These are phyloP conservation scores for Spea hammondii DNA, from an alignment of 2,797 vertebrate genomes.

Conservation along the genomic window DNA sequence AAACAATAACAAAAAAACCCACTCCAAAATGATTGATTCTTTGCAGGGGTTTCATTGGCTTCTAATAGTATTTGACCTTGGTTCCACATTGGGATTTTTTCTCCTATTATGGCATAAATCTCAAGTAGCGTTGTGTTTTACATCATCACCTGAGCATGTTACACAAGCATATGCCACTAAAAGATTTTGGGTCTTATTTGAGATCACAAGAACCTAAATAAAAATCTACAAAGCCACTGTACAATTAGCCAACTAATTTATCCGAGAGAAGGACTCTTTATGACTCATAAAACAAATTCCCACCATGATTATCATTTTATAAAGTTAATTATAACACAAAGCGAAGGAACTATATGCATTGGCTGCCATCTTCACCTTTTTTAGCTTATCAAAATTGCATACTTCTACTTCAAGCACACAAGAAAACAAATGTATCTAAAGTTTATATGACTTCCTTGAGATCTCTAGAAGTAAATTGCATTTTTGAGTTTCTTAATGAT, in stretches of 20 bases:
- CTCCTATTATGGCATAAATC: too few species aligned
- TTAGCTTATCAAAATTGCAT: constrained; percentile 32
- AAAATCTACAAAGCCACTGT: not conserved
- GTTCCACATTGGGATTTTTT: too few species aligned
- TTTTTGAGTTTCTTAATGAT: constrained; percentile 58
- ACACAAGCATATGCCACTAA: too few species aligned
- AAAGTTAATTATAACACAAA: constrained; percentile 26
- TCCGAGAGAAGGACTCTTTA: constrained; percentile 16
- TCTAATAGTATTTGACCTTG: too few species aligned
- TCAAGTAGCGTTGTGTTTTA: too few species aligned
- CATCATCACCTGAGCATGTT: too few species aligned
- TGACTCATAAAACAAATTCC: constrained; percentile 12
- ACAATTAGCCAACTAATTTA: constrained; percentile 30
- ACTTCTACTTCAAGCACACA: constrained; percentile 41
- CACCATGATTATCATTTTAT: constrained; percentile 18
- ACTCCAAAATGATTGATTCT: too few species aligned
- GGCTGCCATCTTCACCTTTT: constrained; percentile 45
- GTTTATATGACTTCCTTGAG: constrained; percentile 48
- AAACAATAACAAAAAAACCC: too few species aligned
- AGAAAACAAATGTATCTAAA: constrained; percentile 52
- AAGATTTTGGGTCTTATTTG: too few species aligned
- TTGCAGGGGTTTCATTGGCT: too few species aligned
- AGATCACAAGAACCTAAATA: not conserved
- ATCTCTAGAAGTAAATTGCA: constrained; percentile 52
- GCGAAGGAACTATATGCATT: not conserved